Percentiles rank a stretch among this genome's conserved stretches.
Conservation (phyloP, 2,888 invertebrate genomes). For the Abrostola tripartita region DNA sequence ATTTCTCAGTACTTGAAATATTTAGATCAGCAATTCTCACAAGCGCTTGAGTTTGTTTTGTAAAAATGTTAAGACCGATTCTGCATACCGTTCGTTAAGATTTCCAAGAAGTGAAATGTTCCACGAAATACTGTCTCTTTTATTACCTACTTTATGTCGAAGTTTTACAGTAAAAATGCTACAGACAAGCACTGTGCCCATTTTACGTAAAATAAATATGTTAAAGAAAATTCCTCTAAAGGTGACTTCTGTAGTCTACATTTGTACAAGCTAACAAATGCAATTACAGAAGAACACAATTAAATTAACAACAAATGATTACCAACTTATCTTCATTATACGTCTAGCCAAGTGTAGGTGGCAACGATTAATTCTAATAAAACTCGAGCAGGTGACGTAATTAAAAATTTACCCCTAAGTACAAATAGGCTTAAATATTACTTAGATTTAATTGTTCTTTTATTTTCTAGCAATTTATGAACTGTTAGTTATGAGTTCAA, state of each 20-base stretch:
- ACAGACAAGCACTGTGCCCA: conserved; percentile 19
- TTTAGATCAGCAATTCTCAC: too few relatives aligned
- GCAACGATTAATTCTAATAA: conserved; percentile 45
- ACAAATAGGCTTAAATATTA: too few relatives aligned
- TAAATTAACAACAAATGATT: conserved; percentile 42
- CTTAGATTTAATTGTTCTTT: too few relatives aligned
- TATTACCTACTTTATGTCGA: neutral
- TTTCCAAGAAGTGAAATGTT: neutral
- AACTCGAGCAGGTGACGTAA: conserved; percentile 32
- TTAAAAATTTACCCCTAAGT: neutral
- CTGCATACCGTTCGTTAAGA: neutral
- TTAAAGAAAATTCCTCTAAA: conserved; percentile 30
- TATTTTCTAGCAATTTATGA: too few relatives aligned
- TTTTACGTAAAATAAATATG: conserved; percentile 15
- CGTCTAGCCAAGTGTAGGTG: conserved; percentile 19
- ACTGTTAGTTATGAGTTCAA: too few relatives aligned
- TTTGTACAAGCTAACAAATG: conserved; percentile 34
- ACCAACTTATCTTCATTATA: conserved; percentile 49
- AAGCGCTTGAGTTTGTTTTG: too few relatives aligned
- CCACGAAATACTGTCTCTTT: neutral
- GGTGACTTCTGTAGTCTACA: conserved; percentile 15
- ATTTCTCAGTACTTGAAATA: too few relatives aligned
- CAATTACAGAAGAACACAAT: conserved; percentile 39
- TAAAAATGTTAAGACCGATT: too few relatives aligned
- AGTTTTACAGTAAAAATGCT: conserved; percentile 20